Percentiles rank a stretch among this genome's conserved stretches.
Conservation (phyloP, 2,113 vertebrate species). For the Pseudopipra pipra region DNA sequence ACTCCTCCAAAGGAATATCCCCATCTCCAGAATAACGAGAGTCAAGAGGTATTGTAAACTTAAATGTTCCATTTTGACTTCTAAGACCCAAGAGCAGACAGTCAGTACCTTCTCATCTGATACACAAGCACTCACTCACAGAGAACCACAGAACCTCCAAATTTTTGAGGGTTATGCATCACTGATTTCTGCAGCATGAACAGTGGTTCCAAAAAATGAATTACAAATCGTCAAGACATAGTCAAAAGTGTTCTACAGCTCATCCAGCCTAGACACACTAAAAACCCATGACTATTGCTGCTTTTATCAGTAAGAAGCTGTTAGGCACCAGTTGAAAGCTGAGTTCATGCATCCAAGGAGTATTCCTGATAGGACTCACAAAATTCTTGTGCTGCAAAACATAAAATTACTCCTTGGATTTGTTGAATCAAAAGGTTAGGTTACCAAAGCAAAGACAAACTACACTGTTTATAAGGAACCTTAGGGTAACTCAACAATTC, state of each 20-base stretch:
- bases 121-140: neutral
- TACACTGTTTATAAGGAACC: neutral
- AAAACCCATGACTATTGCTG: neutral
- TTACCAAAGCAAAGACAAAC: neutral
- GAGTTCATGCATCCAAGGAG: neutral
- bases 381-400: neutral
- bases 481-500: neutral
- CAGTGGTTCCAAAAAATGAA: neutral
- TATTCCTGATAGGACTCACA: neutral
- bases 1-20: neutral
- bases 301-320: neutral
- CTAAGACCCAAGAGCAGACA: neutral
- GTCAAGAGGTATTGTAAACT: neutral
- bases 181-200: neutral
- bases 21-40: neutral
- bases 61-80: neutral
- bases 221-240: neutral
- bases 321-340: slow-evolving; percentile 12
- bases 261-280: neutral
- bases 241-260: neutral
- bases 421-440: neutral
- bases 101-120: neutral
- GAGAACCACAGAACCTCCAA: neutral
- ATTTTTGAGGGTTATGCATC: neutral
- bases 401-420: neutral